Percentiles rank a stretch among this genome's conserved stretches.
Evolutionary conservation across 2,888 invertebrate genomes (phyloP).

Genomic region (Tillus elongatus): DNA sequence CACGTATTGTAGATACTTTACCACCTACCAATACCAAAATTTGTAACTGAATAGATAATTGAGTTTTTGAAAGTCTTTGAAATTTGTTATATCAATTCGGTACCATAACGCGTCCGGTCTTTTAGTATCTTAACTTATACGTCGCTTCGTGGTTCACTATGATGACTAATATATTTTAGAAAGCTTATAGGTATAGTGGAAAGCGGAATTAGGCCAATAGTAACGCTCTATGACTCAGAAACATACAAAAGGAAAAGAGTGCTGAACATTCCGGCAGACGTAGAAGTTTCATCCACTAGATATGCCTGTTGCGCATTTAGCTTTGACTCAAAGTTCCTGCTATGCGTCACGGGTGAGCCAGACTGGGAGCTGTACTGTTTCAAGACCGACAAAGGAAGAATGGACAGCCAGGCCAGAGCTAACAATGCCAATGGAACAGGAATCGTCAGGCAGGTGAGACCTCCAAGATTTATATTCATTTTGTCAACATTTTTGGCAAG

Average conservation of each 20-base stretch:
- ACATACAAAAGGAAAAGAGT: slow-evolving; percentile 64
- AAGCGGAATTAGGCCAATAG: slow-evolving; percentile 54
- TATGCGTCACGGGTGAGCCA: slow-evolving; percentile 72
- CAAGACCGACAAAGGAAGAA: slow-evolving; percentile 73
- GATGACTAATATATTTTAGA: slow-evolving; percentile 41
- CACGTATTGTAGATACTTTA: no score
- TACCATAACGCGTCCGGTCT: no score
- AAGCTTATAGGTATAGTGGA: slow-evolving; percentile 58
- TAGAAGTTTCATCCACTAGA: slow-evolving; percentile 45
- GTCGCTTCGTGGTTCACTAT: not conserved
- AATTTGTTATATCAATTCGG: no score
- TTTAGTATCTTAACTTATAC: not conserved
- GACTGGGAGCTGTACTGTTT: slow-evolving; percentile 75
- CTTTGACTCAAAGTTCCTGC: slow-evolving; percentile 70
- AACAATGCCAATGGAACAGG: slow-evolving; percentile 61
- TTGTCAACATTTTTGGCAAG: no score
- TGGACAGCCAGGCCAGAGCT: slow-evolving; percentile 65
- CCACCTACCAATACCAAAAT: no score
- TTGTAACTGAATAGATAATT: no score
- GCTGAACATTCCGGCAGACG: slow-evolving; percentile 39
- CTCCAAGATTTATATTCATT: no score
- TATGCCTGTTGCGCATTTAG: slow-evolving; percentile 69
- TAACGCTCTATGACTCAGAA: slow-evolving; percentile 62
- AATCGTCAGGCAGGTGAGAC: slow-evolving; percentile 52
- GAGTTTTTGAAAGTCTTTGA: no score